Evolutionary conservation across 2,888 invertebrate species (phyloP), one percentile per base, ranked within the genome.

Genomic region (Latheticus oryzae): DNA sequence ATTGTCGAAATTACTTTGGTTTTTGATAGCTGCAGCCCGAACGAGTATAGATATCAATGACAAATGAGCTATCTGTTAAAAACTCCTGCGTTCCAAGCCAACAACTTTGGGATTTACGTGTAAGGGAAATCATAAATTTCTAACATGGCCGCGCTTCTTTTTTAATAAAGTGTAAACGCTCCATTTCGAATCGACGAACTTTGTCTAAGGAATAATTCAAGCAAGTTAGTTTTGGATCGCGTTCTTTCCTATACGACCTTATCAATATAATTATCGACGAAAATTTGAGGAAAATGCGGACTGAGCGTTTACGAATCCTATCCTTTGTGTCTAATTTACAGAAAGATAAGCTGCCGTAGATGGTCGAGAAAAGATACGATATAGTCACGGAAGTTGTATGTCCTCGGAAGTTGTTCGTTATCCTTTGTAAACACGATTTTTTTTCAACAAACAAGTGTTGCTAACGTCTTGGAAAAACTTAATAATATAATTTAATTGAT

Each of bases 61-160:
- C 73, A 73, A 72, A 75, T 72, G 73, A 74, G 73, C 73, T 73
- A 75, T 74, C 73, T 72, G 73, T 74, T 73, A 73, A 75, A 76
- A 76, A 75, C 71, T 73, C 69, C 73, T 71, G 72, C 72, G 72
- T 74, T 73, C 71, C 72, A 64, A 67, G 64, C 74, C 72, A 73
- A 70, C 73, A 75, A 74, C 70, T 74, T 70, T 58, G 67, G 66
- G 73, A 75, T 75, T 76, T 74, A 75, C 72, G 72, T 67, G 66
- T 68, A 68, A 67, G 70, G 73, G 74, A 74, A 73, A 73, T 66
- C 73, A 73, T 76, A 75, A 75, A 76, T 75, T 72, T 68, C 62
- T 62, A 69, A 71, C 69, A 70, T 68, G 64, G 65, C 67, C 65
- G 67, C 67, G 67, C 69, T 71, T 71, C 65, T 54, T 68, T 73